Evolutionary conservation across 2,888 invertebrate genomes (phyloP).

Genomic region (Muscina levida): DNA sequence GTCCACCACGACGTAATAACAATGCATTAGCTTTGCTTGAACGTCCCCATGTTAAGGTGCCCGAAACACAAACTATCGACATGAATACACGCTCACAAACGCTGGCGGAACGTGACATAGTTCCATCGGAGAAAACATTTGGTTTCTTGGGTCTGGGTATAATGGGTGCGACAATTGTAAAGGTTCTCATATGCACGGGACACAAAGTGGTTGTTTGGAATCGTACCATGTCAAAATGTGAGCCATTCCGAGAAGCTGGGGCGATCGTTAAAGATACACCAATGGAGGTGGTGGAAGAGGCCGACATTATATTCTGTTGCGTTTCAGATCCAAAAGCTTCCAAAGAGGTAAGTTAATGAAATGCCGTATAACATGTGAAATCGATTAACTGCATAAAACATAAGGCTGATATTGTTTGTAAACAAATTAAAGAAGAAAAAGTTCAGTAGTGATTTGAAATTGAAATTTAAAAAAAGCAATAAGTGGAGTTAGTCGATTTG

Average conservation of each 20-base stretch:
- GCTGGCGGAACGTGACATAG: constrained; percentile 90
- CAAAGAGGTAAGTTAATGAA: constrained; percentile 91
- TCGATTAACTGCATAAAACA: background rate
- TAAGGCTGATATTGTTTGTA: background rate
- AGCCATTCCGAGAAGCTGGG: constrained; percentile 91
- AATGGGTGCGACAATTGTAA: constrained; percentile 97
- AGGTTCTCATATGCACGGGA: constrained; percentile 95
- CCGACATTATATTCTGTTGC: constrained; percentile 97
- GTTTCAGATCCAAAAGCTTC: constrained; percentile 96
- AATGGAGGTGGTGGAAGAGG: constrained; percentile 93
- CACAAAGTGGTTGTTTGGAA: constrained; percentile 97
- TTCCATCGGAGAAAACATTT: constrained; percentile 91
- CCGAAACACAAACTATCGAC: constrained; percentile 89
- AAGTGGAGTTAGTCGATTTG: too few species aligned
- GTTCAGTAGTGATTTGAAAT: too few species aligned
- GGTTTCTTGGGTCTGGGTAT: constrained; percentile 97
- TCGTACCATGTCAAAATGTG: constrained; percentile 93
- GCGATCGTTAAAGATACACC: constrained; percentile 93
- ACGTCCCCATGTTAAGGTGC: constrained; percentile 79
- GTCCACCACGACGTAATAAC: constrained; percentile 73
- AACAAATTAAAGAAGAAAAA: background rate
- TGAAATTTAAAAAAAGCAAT: too few species aligned
- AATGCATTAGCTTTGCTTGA: constrained; percentile 78
- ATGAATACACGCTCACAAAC: constrained; percentile 88
- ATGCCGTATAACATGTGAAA: too few species aligned